phyloP scores from a whole-genome alignment of 2,888 invertebrate species.

The Sisyra terminalis region DNA sequence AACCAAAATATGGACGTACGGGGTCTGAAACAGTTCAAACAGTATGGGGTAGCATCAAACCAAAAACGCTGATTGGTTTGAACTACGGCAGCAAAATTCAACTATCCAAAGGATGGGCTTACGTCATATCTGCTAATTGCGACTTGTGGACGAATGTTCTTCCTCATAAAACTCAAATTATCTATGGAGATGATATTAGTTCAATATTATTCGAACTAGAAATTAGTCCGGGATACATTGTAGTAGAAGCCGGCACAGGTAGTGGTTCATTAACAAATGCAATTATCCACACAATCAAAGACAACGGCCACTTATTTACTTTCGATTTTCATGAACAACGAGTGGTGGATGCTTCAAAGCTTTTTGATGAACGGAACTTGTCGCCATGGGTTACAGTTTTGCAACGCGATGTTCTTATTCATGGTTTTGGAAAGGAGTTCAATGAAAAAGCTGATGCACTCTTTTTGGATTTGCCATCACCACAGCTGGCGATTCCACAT shows the following conservation, averaged over 20 bases:
- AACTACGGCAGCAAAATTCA: slow-evolving; percentile 67
- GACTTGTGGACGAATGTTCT: slow-evolving; percentile 91
- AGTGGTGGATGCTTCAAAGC: slow-evolving; percentile 58
- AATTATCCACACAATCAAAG: slow-evolving; percentile 70
- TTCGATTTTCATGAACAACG: slow-evolving; percentile 94
- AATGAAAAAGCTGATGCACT: slow-evolving; percentile 78
- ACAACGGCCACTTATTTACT: slow-evolving; percentile 81
- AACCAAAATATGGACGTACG: slow-evolving; percentile 61
- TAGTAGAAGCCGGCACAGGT: slow-evolving; percentile 92
- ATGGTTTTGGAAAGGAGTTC: slow-evolving; percentile 50
- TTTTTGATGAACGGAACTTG: slow-evolving; percentile 71
- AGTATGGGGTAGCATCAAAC: slow-evolving; percentile 81
- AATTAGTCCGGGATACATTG: slow-evolving; percentile 70
- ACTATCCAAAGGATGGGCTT: slow-evolving; percentile 64
- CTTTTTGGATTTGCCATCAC: slow-evolving; percentile 90
- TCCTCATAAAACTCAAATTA: slow-evolving; percentile 94
- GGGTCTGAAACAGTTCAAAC: slow-evolving; percentile 77
- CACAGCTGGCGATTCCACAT: slow-evolving; percentile 78
- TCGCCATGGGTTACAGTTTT: slow-evolving; percentile 62
- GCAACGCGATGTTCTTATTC: slow-evolving; percentile 73
- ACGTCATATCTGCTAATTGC: slow-evolving; percentile 83
- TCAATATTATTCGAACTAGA: slow-evolving; percentile 83
- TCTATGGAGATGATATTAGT: slow-evolving; percentile 93
- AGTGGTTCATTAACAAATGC: slow-evolving; percentile 95
- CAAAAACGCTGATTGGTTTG: slow-evolving; percentile 67